Evolutionary conservation across 2,797 vertebrate genomes (phyloP), one percentile per base, ranked within the genome.

Genomic region (Microcaecilia unicolor): DNA sequence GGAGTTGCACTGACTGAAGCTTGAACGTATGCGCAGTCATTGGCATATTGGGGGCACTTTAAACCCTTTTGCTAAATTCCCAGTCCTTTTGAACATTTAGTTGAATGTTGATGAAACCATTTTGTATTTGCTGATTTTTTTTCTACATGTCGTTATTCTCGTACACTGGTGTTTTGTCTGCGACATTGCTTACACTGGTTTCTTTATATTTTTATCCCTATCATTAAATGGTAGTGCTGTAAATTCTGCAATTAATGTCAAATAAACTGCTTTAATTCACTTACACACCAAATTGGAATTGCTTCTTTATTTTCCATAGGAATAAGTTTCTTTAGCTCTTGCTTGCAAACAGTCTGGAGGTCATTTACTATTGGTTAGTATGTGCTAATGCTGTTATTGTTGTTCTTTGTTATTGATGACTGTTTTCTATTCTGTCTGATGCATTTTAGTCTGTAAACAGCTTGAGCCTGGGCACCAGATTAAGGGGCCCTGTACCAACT

Each of bases 241-340:
- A 80, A 73, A 83, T 76, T 76, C 72, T 80, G 75, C 76, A 67
- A 80, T 78, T 76, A 74, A 76, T 78, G 78, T 80, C 64, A 72
- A 82, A 83, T 80, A 86, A 84, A 86, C 67, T 32, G 68, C 73
- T 80, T 78, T 74, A 67, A 81, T 68, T 76, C 75, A 74, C 63
- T 60, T 58, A 63, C 34, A 39, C 33, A n/a, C n/a, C n/a, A n/a
- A n/a, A n/a, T n/a, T n/a, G n/a, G n/a, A n/a, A n/a, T n/a, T n/a
- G n/a, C n/a, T n/a, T n/a, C n/a, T n/a, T n/a, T n/a, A n/a, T n/a
- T n/a, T n/a, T n/a, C n/a, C n/a, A n/a, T n/a, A n/a, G n/a, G n/a
- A n/a, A n/a, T n/a, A n/a, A n/a, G n/a, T n/a, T n/a, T n/a, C n/a
- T n/a, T n/a, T n/a, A n/a, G n/a, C n/a, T n/a, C n/a, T n/a, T n/a